Percentiles rank a stretch among this genome's conserved stretches.
Evolutionary conservation across 2,888 invertebrate species (phyloP).

Genomic region (Watsonalla binaria): DNA sequence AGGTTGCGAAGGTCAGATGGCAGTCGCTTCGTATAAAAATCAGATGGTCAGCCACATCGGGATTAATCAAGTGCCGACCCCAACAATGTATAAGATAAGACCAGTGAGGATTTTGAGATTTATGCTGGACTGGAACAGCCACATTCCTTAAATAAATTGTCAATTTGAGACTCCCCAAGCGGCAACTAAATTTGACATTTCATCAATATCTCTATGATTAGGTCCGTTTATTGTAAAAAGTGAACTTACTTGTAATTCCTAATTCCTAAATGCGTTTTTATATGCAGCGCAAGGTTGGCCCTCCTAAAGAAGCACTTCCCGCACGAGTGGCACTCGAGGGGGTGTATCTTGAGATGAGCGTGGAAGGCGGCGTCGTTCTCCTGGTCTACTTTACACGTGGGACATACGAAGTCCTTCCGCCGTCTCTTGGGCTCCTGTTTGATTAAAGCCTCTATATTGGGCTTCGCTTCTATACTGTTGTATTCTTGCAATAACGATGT

Average conservation of each 20-base stretch:
- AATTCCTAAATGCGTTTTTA: conserved; percentile 88
- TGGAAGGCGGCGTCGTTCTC: conserved; percentile 83
- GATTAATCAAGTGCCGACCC: too few species aligned
- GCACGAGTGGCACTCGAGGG: conserved; percentile 89
- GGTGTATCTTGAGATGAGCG: conserved; percentile 87
- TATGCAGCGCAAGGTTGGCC: conserved; percentile 86
- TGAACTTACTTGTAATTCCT: conserved; percentile 80
- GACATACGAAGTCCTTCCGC: conserved; percentile 55
- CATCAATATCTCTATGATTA: too few species aligned
- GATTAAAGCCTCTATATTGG: conserved; percentile 68
- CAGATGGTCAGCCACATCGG: too few species aligned
- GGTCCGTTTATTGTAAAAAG: neutral
- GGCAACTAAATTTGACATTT: too few species aligned
- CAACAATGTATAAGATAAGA: too few species aligned
- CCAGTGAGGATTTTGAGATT: too few species aligned
- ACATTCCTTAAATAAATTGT: too few species aligned
- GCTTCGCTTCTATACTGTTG: conserved; percentile 59
- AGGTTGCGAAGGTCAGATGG: too few species aligned
- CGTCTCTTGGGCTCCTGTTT: conserved; percentile 59
- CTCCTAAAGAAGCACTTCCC: conserved; percentile 87
- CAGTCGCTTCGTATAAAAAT: too few species aligned
- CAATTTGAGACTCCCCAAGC: too few species aligned
- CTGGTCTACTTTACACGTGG: conserved; percentile 80
- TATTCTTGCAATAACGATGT: conserved; percentile 51
- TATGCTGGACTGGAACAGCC: too few species aligned